phyloP scores from a whole-genome alignment of 2,797 vertebrate genomes.

The Anguilla megastoma region DNA sequence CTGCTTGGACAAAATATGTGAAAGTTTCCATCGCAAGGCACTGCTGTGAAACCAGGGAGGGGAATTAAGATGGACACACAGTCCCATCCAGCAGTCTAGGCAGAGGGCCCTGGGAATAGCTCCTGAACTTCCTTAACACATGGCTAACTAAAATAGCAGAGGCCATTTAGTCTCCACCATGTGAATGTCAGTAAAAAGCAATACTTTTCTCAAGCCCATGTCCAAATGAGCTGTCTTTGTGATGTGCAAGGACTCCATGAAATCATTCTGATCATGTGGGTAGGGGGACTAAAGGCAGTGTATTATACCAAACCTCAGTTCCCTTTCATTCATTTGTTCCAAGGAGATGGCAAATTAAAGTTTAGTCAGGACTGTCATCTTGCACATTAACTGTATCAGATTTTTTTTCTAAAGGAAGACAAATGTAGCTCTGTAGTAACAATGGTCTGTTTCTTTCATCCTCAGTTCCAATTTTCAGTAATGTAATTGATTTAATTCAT shows the following conservation, averaged over 20 bases:
- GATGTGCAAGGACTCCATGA: background rate
- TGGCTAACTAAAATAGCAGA: constrained; percentile 15
- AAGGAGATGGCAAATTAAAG: background rate
- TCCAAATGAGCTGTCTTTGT: background rate
- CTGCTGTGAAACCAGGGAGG: constrained; percentile 39
- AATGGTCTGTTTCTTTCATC: background rate
- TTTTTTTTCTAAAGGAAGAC: background rate
- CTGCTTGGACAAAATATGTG: constrained; percentile 35
- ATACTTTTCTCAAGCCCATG: background rate
- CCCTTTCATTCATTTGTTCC: background rate
- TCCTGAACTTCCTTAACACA: constrained; percentile 37
- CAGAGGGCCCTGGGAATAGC: constrained; percentile 29
- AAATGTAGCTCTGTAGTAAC: background rate
- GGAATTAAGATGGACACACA: constrained; percentile 45
- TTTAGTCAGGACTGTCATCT: background rate
- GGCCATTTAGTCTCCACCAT: background rate
- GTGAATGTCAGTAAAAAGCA: constrained; percentile 12
- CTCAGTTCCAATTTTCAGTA: background rate
- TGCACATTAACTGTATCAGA: background rate
- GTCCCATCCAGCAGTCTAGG: constrained; percentile 41
- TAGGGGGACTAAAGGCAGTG: background rate
- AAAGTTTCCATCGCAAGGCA: constrained; percentile 32
- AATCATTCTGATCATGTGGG: background rate
- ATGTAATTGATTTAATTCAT: background rate
- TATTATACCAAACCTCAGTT: background rate